phyloP scores from a whole-genome alignment of 2,113 vertebrate genomes.

The Lutjanus erythropterus region DNA sequence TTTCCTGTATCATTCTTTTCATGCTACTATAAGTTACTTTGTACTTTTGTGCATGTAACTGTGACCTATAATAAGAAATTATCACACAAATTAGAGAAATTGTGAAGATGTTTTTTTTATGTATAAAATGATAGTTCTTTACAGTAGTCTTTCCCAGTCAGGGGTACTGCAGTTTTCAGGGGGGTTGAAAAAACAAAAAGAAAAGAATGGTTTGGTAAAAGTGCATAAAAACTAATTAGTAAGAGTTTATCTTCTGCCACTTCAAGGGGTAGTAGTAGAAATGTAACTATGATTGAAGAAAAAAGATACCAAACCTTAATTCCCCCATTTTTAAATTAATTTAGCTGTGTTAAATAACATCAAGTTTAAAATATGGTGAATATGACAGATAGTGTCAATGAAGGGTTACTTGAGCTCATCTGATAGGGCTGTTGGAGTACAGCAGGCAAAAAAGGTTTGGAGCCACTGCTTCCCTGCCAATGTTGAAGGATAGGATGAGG shows the following conservation, averaged over 20 bases:
- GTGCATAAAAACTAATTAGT: neutral
- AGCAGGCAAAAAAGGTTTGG: neutral
- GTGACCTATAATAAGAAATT: too few species aligned
- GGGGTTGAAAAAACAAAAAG: neutral
- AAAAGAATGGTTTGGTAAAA: neutral
- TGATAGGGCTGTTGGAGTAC: neutral
- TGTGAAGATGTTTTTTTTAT: too few species aligned
- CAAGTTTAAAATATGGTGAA: neutral
- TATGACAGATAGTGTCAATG: neutral
- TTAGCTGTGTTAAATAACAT: too few species aligned
- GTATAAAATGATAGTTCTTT: too few species aligned
- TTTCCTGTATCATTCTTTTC: neutral
- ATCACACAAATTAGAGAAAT: neutral
- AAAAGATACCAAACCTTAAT: neutral
- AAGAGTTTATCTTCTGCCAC: too few species aligned
- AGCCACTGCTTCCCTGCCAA: neutral
- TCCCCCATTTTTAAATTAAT: too few species aligned
- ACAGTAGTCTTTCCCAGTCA: neutral
- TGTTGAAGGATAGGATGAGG: neutral
- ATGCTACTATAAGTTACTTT: neutral
- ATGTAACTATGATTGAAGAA: neutral
- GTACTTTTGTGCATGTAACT: neutral
- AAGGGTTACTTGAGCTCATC: neutral
- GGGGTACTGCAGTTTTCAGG: neutral
- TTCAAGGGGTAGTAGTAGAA: neutral